Conservation (phyloP, 2,113 vertebrate genomes). For the Ramphastos sulfuratus region DNA sequence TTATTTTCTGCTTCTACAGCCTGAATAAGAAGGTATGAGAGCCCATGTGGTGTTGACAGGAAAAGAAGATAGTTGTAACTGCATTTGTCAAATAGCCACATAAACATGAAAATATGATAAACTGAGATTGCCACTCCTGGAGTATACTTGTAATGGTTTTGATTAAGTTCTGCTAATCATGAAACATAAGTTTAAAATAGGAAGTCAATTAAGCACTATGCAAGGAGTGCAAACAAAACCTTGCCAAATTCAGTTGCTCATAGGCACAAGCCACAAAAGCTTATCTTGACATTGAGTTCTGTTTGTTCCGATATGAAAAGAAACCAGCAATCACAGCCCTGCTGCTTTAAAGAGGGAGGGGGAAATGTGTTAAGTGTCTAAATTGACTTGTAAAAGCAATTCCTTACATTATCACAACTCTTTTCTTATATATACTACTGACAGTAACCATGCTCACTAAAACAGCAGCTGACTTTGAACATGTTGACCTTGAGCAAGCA, state of each 20-base stretch:
- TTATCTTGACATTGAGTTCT: slow-evolving; percentile 32
- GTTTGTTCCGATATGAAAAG: neutral
- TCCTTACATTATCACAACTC: slow-evolving; percentile 56
- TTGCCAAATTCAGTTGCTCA: neutral
- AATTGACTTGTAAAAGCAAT: slow-evolving; percentile 54
- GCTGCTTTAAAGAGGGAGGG: neutral
- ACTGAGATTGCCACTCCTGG: neutral
- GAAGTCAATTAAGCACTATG: neutral
- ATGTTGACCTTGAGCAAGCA: slow-evolving; percentile 90
- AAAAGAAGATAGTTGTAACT: neutral
- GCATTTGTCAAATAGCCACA: neutral
- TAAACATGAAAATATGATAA: neutral
- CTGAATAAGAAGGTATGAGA: neutral
- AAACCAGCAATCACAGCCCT: neutral
- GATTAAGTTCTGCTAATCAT: neutral
- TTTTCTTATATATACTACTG: slow-evolving; percentile 23
- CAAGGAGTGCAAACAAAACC: neutral
- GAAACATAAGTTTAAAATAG: neutral
- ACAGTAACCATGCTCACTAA: slow-evolving; percentile 67
- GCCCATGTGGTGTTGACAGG: fast-evolving
- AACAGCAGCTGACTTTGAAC: slow-evolving; percentile 84
- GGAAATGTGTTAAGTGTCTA: neutral
- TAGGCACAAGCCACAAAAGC: neutral
- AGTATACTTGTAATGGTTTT: neutral
- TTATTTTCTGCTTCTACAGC: neutral